Base-by-base conservation (phyloP, 2,888 invertebrate genomes). In the Mesoligia furuncula region DNA sequence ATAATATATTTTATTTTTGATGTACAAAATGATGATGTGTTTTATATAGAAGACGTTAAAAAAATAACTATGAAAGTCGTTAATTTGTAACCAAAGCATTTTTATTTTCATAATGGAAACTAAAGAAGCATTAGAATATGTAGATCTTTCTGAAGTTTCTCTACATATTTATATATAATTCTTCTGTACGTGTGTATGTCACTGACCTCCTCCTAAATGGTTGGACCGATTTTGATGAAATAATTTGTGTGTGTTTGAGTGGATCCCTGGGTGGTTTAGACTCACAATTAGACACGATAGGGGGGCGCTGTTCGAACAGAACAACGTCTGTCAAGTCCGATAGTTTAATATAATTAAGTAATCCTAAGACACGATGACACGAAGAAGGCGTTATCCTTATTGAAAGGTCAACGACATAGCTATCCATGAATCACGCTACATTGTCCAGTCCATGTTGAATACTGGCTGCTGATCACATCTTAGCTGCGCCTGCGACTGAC, bases 391-490 rank as follows among this genome's bases (percentile, higher is more conserved):
- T 61, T 51, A 51, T 78, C 4, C 39, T 27, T 59, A 65, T 36
- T 65, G 36, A 48, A 75, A 67, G 67, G 27, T 59, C 67, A 81
- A 81, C 36, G 69, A 57, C 64, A 73, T 36, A n/a, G 15, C 39
- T 51, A 45, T 66, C 17, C 42, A 78, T 89, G 87, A 90, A 79
- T 90, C 88, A 89, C 66, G 27, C 20, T 73, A 65, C 62, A 84
- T 71, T 61, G 69, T 79, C 67, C 75, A 77, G 65, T 76, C 70
- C 71, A 77, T 75, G 73, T 85, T 76, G 65, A 84, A 82, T 80
- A 0, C 6, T 36, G 36, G 0, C 3, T 31, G 86, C 69, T 76
- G 80, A 75, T 76, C 81, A 67, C 71, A 81, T 81, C 79, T 72
- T 72, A 66, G 83, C 73, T 75, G 66, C 73, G 77, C 74, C 80